A percentile compares a stretch with the other conserved stretches of the same genome.
phyloP scores from a whole-genome alignment of 37 sponge, comb jelly and placozoan genomes.

The Chondrosia reniformis region DNA sequence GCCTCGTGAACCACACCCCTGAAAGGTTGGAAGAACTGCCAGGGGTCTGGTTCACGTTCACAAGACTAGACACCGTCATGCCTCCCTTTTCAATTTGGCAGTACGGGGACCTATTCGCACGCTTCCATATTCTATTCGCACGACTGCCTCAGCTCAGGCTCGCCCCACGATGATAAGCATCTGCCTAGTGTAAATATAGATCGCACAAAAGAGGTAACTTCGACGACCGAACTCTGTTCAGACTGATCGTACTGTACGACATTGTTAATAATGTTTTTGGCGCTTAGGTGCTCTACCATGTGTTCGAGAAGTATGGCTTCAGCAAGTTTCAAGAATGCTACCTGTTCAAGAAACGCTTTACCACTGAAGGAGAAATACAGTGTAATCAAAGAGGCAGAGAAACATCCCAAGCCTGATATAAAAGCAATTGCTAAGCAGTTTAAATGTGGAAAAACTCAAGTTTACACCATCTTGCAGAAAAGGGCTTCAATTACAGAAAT shows the following conservation, averaged over 20 bases:
- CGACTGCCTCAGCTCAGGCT: too few species aligned
- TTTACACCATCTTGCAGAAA: constrained; percentile 33
- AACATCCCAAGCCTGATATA: constrained; percentile 11
- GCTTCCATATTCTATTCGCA: too few species aligned
- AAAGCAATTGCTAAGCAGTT: constrained; percentile 3
- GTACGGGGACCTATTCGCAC: too few species aligned
- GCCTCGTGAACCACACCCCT: too few species aligned
- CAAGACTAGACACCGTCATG: too few species aligned
- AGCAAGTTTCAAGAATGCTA: constrained; percentile 1
- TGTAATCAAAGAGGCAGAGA: constrained; percentile 10
- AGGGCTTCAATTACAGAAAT: constrained; percentile 21
- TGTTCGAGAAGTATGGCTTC: neutral
- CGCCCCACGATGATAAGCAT: too few species aligned
- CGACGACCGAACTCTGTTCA: neutral
- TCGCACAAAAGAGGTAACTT: constrained; percentile 4
- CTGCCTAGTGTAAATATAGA: too few species aligned
- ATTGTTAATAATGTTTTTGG: neutral
- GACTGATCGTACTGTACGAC: constrained; percentile 1
- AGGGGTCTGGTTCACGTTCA: too few species aligned
- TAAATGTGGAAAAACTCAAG: constrained; percentile 14
- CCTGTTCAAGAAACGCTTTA: constrained; percentile 2
- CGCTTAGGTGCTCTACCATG: neutral
- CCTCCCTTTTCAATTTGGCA: too few species aligned
- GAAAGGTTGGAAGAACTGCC: too few species aligned
- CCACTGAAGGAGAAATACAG: constrained; percentile 9